These are phyloP conservation scores for Echinarachnius parma DNA, from an alignment of 53 echinoderm and acorn worm genomes.

Conservation along the genomic window DNA sequence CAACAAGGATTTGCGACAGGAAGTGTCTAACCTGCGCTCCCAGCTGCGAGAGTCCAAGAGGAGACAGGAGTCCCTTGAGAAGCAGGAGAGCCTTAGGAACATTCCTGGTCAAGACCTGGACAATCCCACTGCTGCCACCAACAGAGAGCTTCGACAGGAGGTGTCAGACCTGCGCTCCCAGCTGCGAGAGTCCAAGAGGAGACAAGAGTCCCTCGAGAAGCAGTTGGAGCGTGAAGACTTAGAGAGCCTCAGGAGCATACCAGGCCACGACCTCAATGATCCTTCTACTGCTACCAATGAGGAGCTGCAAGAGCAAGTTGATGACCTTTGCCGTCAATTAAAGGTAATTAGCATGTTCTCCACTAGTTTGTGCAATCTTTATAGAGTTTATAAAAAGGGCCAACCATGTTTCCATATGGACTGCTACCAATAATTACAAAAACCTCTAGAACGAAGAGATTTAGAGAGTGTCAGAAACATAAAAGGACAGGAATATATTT, in stretches of 20 bases:
- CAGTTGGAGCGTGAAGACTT: constrained; percentile 44
- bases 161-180: constrained; percentile 43
- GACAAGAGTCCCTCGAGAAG: constrained; percentile 45
- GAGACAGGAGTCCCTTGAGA: constrained; percentile 42
- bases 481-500: no score
- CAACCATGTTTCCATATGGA: no score
- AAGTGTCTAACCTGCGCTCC: constrained; percentile 43
- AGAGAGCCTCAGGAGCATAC: constrained; percentile 51
- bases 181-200: constrained; percentile 37
- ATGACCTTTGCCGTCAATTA: neutral
- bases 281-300: neutral
- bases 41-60: constrained; percentile 45
- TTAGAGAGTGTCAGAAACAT: no score
- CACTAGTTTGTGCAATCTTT: no score
- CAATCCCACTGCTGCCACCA: constrained; percentile 20
- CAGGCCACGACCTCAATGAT: constrained; percentile 15
- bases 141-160: constrained; percentile 50
- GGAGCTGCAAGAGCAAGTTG: neutral
- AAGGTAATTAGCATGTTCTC: no score
- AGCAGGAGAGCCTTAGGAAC: constrained; percentile 49
- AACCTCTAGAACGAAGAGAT: no score
- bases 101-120: no score
- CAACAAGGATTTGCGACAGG: constrained; percentile 45
- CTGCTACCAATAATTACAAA: no score
- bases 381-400: no score